Base-by-base conservation (phyloP, 2,797 vertebrate genomes). In the Apogon talboti region DNA sequence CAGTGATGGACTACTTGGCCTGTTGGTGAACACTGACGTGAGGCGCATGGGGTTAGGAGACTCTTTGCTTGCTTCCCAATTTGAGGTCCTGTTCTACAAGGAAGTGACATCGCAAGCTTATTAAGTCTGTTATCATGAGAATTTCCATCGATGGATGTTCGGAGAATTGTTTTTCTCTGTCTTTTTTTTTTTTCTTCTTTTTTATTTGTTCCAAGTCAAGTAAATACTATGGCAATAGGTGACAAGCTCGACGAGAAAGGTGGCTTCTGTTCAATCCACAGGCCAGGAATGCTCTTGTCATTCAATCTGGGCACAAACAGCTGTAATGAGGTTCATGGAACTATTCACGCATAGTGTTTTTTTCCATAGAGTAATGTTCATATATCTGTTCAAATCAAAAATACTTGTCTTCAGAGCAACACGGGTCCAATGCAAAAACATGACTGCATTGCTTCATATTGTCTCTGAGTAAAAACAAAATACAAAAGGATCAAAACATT, bases 371-470 rank as follows among this genome's bases (percentile, higher is more conserved):
- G 64, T 80, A 61, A 68, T 85, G 77, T 88, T 86, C 78, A 85
- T 83, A 89, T 87, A 84, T 89, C 82, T 87, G 87, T 87, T 88
- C 59, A 92, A 91, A 89, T 72, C 80, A 87, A 90, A 91, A 90
- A 89, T 86, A 86, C 71, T 77, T 78, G 76, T 84, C 78, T 89
- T 83, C 85, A 89, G 87, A 87, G 89, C 83, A 91, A 88, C 51
- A 56, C 58, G 55, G 62, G 71, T 83, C 81, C 87, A 84, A 90
- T 71, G 82, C 78, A 8, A 78, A 84, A 79, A 73, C 63, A 35
- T 44, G 58, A 69, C 53, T 76, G 84, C 81, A 87, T 82, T 57
- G 79, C 72, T 84, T 81, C 28, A 50, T 75, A 85, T 82, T 52
- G 84, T 90, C 88, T 91, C 86, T 88, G 82, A 91, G 77, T 84